A percentile compares a stretch with the other conserved stretches of the same genome.
These are phyloP conservation scores for Aphelocoma californica DNA, from an alignment of 2,797 vertebrate genomes.

Conservation along the genomic window DNA sequence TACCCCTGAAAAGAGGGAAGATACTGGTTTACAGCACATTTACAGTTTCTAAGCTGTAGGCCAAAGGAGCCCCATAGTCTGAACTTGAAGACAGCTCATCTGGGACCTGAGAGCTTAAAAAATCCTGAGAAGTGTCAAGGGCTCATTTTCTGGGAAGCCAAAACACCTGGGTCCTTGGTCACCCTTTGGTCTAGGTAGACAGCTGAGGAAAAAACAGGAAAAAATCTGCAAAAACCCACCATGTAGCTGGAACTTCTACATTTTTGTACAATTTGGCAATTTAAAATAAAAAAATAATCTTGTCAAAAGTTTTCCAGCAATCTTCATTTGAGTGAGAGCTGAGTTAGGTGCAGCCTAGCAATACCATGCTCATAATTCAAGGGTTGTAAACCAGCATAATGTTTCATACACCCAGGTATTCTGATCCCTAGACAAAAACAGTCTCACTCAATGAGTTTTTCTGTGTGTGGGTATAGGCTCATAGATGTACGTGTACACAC, in stretches of 20 bases:
- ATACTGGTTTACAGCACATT: not conserved
- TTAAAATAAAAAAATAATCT: not conserved
- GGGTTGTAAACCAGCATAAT: not conserved
- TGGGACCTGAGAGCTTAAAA: not conserved
- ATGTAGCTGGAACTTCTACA: not conserved
- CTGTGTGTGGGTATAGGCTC: not conserved
- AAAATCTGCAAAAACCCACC: not conserved
- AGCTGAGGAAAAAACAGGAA: not conserved
- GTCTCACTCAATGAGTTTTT: not conserved
- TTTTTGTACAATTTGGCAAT: not conserved
- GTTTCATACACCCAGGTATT: not conserved
- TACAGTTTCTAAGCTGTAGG: not conserved
- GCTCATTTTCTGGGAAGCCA: not conserved
- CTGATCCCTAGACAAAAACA: not conserved
- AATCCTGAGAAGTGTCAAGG: not conserved
- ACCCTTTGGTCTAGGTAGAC: not conserved
- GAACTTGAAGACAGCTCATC: not conserved
- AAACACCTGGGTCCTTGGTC: not conserved
- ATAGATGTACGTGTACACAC: not conserved
- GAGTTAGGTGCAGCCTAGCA: not conserved
- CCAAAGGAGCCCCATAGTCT: not conserved
- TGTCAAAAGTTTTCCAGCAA: not conserved
- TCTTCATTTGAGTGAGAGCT: not conserved
- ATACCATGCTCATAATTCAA: not conserved
- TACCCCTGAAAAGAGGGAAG: not conserved